Percentiles rank a stretch among this genome's conserved stretches.
These are phyloP conservation scores for Muscicapa adusta DNA, from an alignment of 2,113 vertebrate species.

Conservation along the genomic window DNA sequence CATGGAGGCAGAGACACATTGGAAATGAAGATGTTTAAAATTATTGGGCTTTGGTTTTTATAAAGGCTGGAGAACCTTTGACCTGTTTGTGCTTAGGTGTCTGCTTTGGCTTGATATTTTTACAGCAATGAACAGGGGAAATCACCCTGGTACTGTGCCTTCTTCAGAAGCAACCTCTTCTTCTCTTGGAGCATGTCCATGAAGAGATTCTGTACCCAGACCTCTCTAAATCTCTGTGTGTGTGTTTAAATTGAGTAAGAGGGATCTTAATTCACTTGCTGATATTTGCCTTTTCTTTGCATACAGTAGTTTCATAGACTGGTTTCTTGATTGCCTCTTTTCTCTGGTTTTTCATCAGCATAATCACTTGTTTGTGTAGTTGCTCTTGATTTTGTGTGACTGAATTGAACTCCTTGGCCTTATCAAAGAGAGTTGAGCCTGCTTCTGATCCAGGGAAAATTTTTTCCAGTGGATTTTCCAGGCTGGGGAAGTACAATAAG, in stretches of 20 bases:
- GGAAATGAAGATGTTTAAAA: neutral
- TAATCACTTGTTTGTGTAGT: neutral
- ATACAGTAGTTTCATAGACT: neutral
- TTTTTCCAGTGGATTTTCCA: neutral
- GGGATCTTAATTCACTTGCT: neutral
- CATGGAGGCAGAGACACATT: neutral
- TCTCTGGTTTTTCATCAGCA: neutral
- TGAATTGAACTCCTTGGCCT: neutral
- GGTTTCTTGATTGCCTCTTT: neutral
- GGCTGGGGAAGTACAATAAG: neutral
- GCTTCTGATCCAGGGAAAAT: neutral
- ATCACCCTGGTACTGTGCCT: rapidly evolving
- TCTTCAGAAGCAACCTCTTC: neutral
- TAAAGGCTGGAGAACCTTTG: neutral
- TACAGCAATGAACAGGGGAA: neutral
- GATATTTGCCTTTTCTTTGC: neutral
- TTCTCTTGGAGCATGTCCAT: rapidly evolving
- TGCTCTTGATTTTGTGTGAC: neutral
- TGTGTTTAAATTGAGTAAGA: neutral
- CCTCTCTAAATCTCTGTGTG: neutral
- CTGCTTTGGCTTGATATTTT: neutral
- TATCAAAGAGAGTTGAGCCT: neutral
- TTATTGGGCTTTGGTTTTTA: neutral
- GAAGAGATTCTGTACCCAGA: neutral
- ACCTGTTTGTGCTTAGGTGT: neutral